phyloP scores from a whole-genome alignment of 2,113 vertebrate species.

The Barnardius zonarius region DNA sequence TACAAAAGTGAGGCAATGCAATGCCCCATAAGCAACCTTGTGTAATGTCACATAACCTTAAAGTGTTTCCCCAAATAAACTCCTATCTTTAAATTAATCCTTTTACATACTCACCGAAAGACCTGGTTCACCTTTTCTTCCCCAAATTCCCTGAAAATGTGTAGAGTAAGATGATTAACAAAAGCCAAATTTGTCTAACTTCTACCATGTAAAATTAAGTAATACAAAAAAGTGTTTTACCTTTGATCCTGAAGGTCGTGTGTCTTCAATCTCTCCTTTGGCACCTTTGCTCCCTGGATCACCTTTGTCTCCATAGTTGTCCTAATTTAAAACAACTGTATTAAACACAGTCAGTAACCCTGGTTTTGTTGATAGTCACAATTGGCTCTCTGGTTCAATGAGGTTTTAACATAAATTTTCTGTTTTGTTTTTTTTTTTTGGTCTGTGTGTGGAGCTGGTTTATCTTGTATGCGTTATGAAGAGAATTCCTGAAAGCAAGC shows the following conservation, averaged over 20 bases:
- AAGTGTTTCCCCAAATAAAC: not conserved
- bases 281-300: conserved; percentile 81
- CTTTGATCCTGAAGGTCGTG: conserved; percentile 76
- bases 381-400: not conserved
- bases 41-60: not conserved
- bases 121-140: conserved; percentile 81
- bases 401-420: not conserved
- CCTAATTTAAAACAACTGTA: conserved; percentile 61
- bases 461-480: not conserved
- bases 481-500: not conserved
- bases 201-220: not conserved
- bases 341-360: not conserved
- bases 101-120: conserved; percentile 81
- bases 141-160: conserved; percentile 73
- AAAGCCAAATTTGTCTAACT: not conserved
- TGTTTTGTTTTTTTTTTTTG: not conserved
- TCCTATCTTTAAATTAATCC: not conserved
- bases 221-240: conserved; percentile 58
- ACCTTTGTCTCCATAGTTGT: conserved; percentile 78
- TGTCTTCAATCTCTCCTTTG: conserved; percentile 80
- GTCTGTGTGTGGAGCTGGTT: not conserved
- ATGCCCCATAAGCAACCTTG: not conserved
- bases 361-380: not conserved
- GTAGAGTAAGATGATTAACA: conserved; percentile 8
- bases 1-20: not conserved